phyloP scores from a whole-genome alignment of 2,113 vertebrate species.

The Dipodomys spectabilis region DNA sequence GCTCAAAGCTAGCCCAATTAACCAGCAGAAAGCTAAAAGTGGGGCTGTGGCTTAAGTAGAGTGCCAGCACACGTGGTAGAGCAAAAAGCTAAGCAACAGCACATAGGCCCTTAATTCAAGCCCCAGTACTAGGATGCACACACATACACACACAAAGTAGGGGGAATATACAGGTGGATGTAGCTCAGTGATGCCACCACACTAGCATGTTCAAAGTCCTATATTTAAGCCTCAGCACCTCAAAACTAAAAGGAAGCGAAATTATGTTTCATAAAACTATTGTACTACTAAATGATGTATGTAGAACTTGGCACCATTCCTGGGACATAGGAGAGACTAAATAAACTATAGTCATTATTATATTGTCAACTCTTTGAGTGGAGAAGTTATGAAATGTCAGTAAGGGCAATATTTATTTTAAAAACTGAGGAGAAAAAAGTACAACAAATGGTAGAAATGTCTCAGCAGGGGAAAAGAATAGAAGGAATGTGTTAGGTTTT shows the following conservation, averaged over 20 bases:
- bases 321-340: not conserved
- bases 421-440: not conserved
- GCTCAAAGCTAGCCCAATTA: too few species aligned
- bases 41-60: too few species aligned
- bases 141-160: too few species aligned
- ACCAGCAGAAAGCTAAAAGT: too few species aligned
- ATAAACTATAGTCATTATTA: not conserved
- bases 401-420: not conserved
- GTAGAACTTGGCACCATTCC: not conserved
- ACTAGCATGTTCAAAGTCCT: not conserved
- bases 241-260: not conserved
- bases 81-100: too few species aligned
- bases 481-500: conserved; percentile 51
- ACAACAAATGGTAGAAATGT: conserved; percentile 32
- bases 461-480: not conserved
- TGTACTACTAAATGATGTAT: conserved; percentile 32
- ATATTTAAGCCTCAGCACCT: not conserved
- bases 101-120: too few species aligned
- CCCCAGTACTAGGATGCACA: too few species aligned
- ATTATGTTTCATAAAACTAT: not conserved
- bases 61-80: too few species aligned
- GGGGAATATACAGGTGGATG: not conserved
- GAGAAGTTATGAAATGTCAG: conserved; percentile 25
- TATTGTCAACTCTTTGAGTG: not conserved
- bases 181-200: not conserved